phyloP scores from a whole-genome alignment of 23 tunicate genomes.

The Trididemnum clinides region DNA sequence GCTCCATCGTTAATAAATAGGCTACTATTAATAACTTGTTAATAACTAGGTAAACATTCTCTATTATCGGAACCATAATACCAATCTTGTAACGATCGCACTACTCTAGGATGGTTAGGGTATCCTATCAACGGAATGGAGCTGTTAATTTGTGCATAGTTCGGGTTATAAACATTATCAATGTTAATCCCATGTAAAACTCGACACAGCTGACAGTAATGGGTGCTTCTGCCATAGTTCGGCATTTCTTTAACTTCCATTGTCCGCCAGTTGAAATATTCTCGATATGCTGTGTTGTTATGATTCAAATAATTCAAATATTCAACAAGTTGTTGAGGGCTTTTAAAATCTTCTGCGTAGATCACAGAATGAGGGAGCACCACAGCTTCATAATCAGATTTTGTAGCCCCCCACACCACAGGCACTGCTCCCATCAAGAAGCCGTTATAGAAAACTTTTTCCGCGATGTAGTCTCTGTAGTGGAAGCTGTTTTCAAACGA shows the following conservation, averaged over 20 bases:
- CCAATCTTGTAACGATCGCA: slow-evolving; percentile 14
- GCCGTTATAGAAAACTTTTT: slow-evolving; percentile 43
- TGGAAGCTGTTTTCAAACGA: too few relatives aligned
- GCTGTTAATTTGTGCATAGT: not conserved
- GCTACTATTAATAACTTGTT: too few relatives aligned
- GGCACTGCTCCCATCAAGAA: slow-evolving; percentile 33
- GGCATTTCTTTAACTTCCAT: not conserved
- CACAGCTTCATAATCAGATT: slow-evolving; percentile 28
- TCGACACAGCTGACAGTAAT: slow-evolving; percentile 21
- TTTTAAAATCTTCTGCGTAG: slow-evolving; percentile 45
- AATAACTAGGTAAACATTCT: slow-evolving; percentile 25
- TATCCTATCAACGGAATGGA: slow-evolving; percentile 18
- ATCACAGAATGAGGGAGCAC: slow-evolving; percentile 51
- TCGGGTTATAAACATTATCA: slow-evolving; percentile 23
- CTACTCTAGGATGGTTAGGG: slow-evolving; percentile 5
- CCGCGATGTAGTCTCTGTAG: slow-evolving; percentile 14
- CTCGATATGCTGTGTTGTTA: slow-evolving; percentile 31
- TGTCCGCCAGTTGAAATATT: slow-evolving; percentile 31
- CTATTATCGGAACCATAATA: not conserved
- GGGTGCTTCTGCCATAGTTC: not conserved
- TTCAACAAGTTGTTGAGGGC: slow-evolving; percentile 33
- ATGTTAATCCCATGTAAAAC: slow-evolving; percentile 25
- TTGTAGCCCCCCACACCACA: slow-evolving; percentile 54
- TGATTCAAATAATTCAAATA: slow-evolving; percentile 49
- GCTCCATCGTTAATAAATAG: too few relatives aligned